Base-by-base conservation (phyloP, 2,113 vertebrate species). In the Cavia aperea region DNA sequence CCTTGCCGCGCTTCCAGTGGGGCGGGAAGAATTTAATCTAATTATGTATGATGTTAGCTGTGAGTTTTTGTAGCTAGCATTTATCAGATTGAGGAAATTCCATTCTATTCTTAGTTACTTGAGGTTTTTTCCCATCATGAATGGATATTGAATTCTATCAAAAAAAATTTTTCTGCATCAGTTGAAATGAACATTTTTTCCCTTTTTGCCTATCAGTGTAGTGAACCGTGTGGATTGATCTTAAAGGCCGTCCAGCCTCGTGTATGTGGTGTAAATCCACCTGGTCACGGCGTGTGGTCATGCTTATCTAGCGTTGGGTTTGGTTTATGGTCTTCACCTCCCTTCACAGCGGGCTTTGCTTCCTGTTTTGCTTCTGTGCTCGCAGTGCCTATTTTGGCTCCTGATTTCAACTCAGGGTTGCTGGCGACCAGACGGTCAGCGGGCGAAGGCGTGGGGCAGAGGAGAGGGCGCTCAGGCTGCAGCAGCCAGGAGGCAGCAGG, bases 41-140 rank as follows among this genome's bases (percentile, higher is more conserved):
- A 90, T 73, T 62, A 73, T 23, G 14, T 33, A 43, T 43, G 24
- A 26, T 29, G 6, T 29, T 90, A 90, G 54, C 51, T 77, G 24
- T 26, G 89, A 26, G n/a, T 39, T 83, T 66, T 89, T 90, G 36
- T 65, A 86, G 54, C 66, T 36, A 26, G 12, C 39, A 78, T 66
- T 93, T 92, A 91, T 79, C 89, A 94, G 21, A 51, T 36, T 94
- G 12, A 94, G 43, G 65, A 92, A 88, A 90, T 82, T 83, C 24
- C 31, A n/a, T 93, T 26, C 26, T 62, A 86, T 84, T 82, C 3
- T 81, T 65, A 68, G 8, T 66, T 85, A 78, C 72, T 43, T 73
- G 19, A 90, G 10, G 60, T 31, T 16, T 92, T 39, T 39, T 79
- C 65, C 39, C 31, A 85, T 77, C 49, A 81, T 87, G 15, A 93